These are phyloP conservation scores for Drosophila pallidifrons DNA, from an alignment of 1,140 invertebrate species.

Conservation along the genomic window DNA sequence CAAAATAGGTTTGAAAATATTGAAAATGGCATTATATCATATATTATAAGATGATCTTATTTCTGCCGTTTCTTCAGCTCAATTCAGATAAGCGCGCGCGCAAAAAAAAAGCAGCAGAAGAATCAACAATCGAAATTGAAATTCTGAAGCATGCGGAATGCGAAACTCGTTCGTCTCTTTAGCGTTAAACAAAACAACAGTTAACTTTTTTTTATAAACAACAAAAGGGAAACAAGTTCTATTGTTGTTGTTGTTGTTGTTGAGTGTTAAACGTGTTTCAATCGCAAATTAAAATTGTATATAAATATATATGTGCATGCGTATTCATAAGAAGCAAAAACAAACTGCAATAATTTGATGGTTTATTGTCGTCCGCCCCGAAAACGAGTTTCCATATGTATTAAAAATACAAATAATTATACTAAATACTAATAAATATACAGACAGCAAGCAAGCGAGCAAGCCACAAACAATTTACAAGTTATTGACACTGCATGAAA, in stretches of 20 bases:
- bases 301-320: slow-evolving; percentile 14
- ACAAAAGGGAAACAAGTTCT: slow-evolving; percentile 64
- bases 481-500: slow-evolving; percentile 67
- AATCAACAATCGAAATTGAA: slow-evolving; percentile 45
- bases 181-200: slow-evolving; percentile 68
- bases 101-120: not conserved
- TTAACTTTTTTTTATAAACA: slow-evolving; percentile 68
- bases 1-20: not conserved
- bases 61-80: not conserved
- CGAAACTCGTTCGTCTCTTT: slow-evolving; percentile 51
- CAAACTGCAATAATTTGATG: slow-evolving; percentile 49
- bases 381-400: slow-evolving; percentile 60
- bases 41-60: not conserved
- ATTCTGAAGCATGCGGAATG: slow-evolving; percentile 40
- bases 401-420: slow-evolving; percentile 42
- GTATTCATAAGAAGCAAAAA: slow-evolving; percentile 41
- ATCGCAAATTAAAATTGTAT: slow-evolving; percentile 49
- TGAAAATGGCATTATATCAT: slow-evolving; percentile 1
- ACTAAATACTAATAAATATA: slow-evolving; percentile 43
- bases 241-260: slow-evolving; percentile 44
- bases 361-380: slow-evolving; percentile 26
- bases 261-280: slow-evolving; percentile 73
- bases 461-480: slow-evolving; percentile 50
- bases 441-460: not conserved
- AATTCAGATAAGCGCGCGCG: not conserved